Evolutionary conservation across 2,797 vertebrate genomes (phyloP), one percentile per base, ranked within the genome.

Genomic region (Taenioides sp.): DNA sequence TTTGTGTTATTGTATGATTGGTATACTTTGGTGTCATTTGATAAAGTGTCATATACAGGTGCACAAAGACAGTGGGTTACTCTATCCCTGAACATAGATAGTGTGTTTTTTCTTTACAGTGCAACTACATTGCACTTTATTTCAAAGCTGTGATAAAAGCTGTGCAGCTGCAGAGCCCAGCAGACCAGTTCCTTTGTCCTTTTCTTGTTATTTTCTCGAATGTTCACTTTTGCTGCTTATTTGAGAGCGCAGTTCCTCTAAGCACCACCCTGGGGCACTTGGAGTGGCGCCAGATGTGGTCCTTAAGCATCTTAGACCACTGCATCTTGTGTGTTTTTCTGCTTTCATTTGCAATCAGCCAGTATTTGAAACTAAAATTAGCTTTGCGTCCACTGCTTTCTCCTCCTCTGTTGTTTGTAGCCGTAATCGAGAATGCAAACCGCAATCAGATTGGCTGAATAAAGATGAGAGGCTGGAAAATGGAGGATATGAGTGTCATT

Each of bases 221-320:
- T 31, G 27, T 60, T 76, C 75, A 67, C 79, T 73, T 75, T 52
- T 16, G 9, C 64, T 57, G 72, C 2, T 67, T 71, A 69, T 50
- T 2, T 23, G 43, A 66, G 80, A 88, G 77, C 49, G 78, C 65
- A 67, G 77, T 80, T 86, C 80, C 77, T 86, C 76, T 82, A 54
- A 77, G 78, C 64, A 71, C 80, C 74, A 65, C 75, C 87, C 70
- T 59, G 3, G 82, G 90, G 87, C 77, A 80, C 80, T 81, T 90
- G 87, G 87, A 89, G 83, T 67, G 54, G 76, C 59, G 91, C 89
- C 91, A 92, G 89, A 92, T 92, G 91, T 91, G 84, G 71, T 80
- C 65, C 83, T 89, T 79, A 77, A 69, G 58, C 76, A 67, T 72
- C 18, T 40, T 59, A 74, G 73, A 86, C 83, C 57, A 80, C 80